Evolutionary conservation across 1,140 invertebrate species (phyloP), one percentile per base, ranked within the genome.

Genomic region (Pantala flavescens): DNA sequence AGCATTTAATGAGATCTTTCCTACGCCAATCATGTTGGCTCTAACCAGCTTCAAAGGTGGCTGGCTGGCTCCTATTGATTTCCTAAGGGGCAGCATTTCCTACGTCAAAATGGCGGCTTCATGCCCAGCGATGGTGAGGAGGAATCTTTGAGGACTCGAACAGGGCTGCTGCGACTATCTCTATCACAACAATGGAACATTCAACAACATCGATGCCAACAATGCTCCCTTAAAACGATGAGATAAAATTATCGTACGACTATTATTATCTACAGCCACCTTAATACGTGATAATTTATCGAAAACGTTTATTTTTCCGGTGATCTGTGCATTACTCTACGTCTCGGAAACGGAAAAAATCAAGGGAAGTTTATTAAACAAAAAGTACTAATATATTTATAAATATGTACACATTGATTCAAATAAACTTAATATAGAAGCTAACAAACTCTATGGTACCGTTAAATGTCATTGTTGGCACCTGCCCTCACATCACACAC

Each of bases 21-120:
- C 49, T 63, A 63, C 49, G 49, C 49, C 49, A 63, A 63, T 63
- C 49, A 63, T 19, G 49, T 63, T 63, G 49, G 49, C 49, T 63
- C 49, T 63, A 63, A 63, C 49, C 49, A 63, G 49, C 49, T 63
- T 63, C 49, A 63, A 63, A 63, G 49, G 49, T 63, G 49, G 49
- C 28, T 63, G 49, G 49, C 49, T 63, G 49, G 49, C 49, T 63
- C 49, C 49, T 63, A 63, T 63, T 63, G 49, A 63, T 63, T 63
- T 63, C 49, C 49, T 63, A 63, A 63, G 49, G 49, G 49, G 49
- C 49, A 63, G 49, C 49, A 21, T 63, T 63, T 63, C 49, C 49
- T 63, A 63, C 49, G 49, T 63, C 49, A 63, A 63, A 63, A 63
- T 63, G 49, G 49, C 49, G 49, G 49, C 49, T 63, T 63, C 49